phyloP scores from a whole-genome alignment of 2,888 invertebrate species.

The Polydrusus cervinus region DNA sequence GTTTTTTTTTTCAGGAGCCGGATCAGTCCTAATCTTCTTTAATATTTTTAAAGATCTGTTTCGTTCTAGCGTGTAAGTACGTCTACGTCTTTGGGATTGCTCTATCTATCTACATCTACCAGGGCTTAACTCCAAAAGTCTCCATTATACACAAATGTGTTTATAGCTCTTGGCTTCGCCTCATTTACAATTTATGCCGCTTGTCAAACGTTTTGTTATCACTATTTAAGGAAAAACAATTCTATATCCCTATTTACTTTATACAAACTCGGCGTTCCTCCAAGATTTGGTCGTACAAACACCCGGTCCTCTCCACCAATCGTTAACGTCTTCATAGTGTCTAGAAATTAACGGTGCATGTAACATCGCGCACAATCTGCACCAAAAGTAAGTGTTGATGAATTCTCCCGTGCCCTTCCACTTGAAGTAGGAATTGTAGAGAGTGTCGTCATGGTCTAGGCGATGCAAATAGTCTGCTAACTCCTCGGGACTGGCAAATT shows the following conservation, averaged over 20 bases:
- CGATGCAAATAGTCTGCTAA: constrained; percentile 90
- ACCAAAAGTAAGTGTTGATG: constrained; percentile 96
- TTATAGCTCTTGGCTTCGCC: no score
- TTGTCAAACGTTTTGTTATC: no score
- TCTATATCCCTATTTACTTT: constrained; percentile 29
- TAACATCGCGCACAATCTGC: constrained; percentile 89
- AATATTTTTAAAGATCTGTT: no score
- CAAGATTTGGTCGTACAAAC: constrained; percentile 86
- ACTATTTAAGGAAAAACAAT: not conserved
- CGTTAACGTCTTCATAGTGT: constrained; percentile 88
- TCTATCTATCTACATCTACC: no score
- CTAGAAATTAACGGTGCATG: constrained; percentile 77
- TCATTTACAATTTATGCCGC: no score
- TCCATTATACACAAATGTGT: no score
- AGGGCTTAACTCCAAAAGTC: no score
- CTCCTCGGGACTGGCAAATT: constrained; percentile 90
- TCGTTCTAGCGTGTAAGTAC: no score
- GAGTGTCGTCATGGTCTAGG: constrained; percentile 88
- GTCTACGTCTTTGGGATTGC: no score
- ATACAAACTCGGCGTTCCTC: constrained; percentile 69
- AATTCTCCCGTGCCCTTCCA: constrained; percentile 96
- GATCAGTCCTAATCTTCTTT: no score
- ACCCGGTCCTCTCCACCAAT: constrained; percentile 92
- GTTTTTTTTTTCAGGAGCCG: no score
- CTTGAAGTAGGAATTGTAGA: constrained; percentile 95